Conservation (phyloP, 2,888 invertebrate species). For the Ophioninae sp. region DNA sequence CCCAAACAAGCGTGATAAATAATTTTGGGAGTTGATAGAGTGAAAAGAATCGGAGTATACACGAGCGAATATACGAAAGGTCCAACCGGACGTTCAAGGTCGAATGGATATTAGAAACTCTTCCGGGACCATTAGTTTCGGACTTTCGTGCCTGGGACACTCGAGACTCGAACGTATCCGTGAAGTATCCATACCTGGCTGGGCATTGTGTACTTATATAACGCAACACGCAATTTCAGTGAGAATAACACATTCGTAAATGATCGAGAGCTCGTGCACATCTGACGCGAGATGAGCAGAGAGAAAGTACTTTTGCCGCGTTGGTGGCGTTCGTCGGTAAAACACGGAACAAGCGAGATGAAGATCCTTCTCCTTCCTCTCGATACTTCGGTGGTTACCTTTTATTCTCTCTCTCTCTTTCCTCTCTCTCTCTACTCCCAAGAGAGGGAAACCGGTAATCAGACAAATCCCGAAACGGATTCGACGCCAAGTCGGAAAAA, state of each 20-base stretch:
- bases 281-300: conserved; percentile 33
- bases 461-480: conserved; percentile 32
- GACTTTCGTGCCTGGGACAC: conserved; percentile 67
- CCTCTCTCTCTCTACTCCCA: neutral
- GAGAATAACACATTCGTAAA: neutral
- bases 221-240: neutral
- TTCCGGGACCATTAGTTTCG: conserved; percentile 68
- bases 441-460: conserved; percentile 39
- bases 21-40: too few species aligned
- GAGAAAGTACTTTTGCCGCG: conserved; percentile 58
- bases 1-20: too few species aligned
- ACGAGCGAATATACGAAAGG: too few species aligned
- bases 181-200: conserved; percentile 8
- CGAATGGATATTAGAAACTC: conserved; percentile 73
- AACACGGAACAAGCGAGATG: conserved; percentile 39
- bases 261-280: neutral
- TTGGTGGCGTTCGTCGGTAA: conserved; percentile 30
- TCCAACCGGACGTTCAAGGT: conserved; percentile 63
- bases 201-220: conserved; percentile 11
- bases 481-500: conserved; percentile 30
- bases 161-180: neutral
- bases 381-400: neutral
- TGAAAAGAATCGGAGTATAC: too few species aligned
- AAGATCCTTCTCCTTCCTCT: conserved; percentile 24
- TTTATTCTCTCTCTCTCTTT: conserved; percentile 1